These are phyloP conservation scores for Drepana falcataria DNA, from an alignment of 2,888 invertebrate species.

Conservation along the genomic window DNA sequence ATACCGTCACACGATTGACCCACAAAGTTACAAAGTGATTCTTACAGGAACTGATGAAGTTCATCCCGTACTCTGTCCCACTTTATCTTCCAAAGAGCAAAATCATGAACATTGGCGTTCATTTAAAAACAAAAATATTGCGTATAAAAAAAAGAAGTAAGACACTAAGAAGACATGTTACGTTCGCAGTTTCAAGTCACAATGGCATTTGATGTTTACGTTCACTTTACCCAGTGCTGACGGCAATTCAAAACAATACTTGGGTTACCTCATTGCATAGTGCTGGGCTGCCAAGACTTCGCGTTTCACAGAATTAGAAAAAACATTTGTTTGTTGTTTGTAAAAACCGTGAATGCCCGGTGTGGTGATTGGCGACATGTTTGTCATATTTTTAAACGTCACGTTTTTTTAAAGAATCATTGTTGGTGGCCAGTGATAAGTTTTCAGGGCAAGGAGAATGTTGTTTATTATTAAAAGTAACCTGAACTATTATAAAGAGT, in stretches of 20 bases:
- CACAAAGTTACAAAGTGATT: not conserved
- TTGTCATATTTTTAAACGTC: not conserved
- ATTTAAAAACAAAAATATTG: slow-evolving; percentile 1
- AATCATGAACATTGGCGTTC: slow-evolving; percentile 37
- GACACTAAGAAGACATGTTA: slow-evolving; percentile 1
- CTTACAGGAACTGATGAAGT: slow-evolving; percentile 47
- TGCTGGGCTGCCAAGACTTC: slow-evolving; percentile 18
- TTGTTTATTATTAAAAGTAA: too few relatives aligned
- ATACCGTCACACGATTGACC: too few relatives aligned
- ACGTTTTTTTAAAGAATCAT: not conserved
- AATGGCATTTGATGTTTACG: slow-evolving; percentile 16
- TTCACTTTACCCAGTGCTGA: slow-evolving; percentile 26
- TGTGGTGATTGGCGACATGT: not conserved
- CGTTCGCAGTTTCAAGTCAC: not conserved
- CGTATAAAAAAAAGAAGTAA: not conserved
- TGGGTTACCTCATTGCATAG: slow-evolving; percentile 47
- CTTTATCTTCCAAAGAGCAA: slow-evolving; percentile 51
- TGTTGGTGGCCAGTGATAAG: not conserved
- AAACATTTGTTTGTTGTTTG: not conserved
- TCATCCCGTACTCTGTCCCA: slow-evolving; percentile 61
- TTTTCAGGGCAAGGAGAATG: too few relatives aligned
- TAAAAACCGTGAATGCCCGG: not conserved
- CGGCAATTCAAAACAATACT: slow-evolving; percentile 25
- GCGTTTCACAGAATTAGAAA: slow-evolving; percentile 12
- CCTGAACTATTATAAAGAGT: too few relatives aligned